These are phyloP conservation scores for Cervus canadensis DNA, from an alignment of 2,113 vertebrate species.

Conservation along the genomic window DNA sequence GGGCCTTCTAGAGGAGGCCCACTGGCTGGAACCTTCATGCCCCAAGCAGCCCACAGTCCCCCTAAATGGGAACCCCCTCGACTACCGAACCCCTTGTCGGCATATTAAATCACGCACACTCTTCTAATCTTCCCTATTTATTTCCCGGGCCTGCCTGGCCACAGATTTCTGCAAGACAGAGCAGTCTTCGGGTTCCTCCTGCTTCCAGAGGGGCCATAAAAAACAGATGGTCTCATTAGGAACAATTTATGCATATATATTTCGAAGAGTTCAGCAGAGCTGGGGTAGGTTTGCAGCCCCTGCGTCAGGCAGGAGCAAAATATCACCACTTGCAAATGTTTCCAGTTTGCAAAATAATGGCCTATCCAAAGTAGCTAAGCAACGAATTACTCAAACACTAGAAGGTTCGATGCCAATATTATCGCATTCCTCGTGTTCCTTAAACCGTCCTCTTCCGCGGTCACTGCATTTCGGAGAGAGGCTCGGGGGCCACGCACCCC, in stretches of 20 bases:
- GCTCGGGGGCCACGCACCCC: conserved; percentile 69
- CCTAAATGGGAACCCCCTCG: conserved; percentile 28
- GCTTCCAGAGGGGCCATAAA: conserved; percentile 87
- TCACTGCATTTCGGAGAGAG: conserved; percentile 75
- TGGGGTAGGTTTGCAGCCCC: conserved; percentile 83
- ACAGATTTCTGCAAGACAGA: conserved; percentile 84
- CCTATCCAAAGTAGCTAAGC: conserved; percentile 86
- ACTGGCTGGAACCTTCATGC: neutral
- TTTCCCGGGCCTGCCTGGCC: conserved; percentile 79
- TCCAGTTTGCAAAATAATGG: conserved; percentile 87
- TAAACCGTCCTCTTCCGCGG: conserved; percentile 76
- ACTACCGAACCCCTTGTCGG: neutral
- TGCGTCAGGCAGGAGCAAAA: conserved; percentile 82
- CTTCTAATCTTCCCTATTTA: conserved; percentile 71
- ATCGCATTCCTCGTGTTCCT: conserved; percentile 80
- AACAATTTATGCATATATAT: conserved; percentile 90
- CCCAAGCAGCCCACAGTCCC: neutral
- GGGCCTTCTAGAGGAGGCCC: neutral
- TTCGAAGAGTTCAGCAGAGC: conserved; percentile 85
- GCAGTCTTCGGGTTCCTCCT: conserved; percentile 85
- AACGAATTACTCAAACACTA: conserved; percentile 86
- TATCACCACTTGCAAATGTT: conserved; percentile 86
- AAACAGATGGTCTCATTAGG: conserved; percentile 90
- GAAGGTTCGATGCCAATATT: conserved; percentile 86
- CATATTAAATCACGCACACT: conserved; percentile 60